phyloP scores from a whole-genome alignment of 2,113 vertebrate species.

The Festucalex cinctus region DNA sequence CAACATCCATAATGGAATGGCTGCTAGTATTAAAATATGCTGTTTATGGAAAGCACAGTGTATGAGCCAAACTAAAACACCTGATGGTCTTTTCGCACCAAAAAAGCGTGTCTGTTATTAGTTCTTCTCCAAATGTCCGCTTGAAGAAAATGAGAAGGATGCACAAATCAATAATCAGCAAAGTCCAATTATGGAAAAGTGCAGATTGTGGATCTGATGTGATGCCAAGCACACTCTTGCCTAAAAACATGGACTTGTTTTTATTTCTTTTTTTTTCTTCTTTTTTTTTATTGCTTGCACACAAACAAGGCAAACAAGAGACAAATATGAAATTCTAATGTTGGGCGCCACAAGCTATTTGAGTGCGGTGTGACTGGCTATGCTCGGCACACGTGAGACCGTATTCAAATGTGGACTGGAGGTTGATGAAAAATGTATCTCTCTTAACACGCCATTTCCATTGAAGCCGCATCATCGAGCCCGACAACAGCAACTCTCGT shows the following conservation, averaged over 20 bases:
- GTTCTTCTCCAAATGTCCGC: slow-evolving; percentile 56
- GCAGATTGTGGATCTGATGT: slow-evolving; percentile 68
- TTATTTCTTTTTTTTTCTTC: slow-evolving; percentile 12
- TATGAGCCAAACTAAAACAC: slow-evolving; percentile 27
- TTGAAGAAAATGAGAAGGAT: slow-evolving; percentile 57
- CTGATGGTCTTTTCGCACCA: slow-evolving; percentile 19
- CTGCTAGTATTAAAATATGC: slow-evolving; percentile 33
- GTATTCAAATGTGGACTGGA: slow-evolving; percentile 67
- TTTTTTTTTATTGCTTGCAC: slow-evolving; percentile 40
- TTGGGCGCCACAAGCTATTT: slow-evolving; percentile 74
- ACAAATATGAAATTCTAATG: slow-evolving; percentile 76
- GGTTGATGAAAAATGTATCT: slow-evolving; percentile 73
- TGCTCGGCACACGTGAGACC: slow-evolving; percentile 45
- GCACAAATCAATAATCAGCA: slow-evolving; percentile 68
- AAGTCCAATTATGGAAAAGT: slow-evolving; percentile 70
- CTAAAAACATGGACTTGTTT: slow-evolving; percentile 11
- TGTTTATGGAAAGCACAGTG: slow-evolving; percentile 9
- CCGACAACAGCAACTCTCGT: slow-evolving; percentile 58
- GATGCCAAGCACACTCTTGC: slow-evolving; percentile 61
- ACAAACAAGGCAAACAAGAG: slow-evolving; percentile 49
- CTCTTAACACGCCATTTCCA: slow-evolving; percentile 69
- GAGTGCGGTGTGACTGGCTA: slow-evolving; percentile 62
- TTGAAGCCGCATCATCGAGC: slow-evolving; percentile 68
- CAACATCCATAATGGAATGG: slow-evolving; percentile 28
- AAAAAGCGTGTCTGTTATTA: slow-evolving; percentile 9